These are phyloP conservation scores for Dolichallabes microphthalmus DNA, from an alignment of 2,113 vertebrate species.

Conservation along the genomic window DNA sequence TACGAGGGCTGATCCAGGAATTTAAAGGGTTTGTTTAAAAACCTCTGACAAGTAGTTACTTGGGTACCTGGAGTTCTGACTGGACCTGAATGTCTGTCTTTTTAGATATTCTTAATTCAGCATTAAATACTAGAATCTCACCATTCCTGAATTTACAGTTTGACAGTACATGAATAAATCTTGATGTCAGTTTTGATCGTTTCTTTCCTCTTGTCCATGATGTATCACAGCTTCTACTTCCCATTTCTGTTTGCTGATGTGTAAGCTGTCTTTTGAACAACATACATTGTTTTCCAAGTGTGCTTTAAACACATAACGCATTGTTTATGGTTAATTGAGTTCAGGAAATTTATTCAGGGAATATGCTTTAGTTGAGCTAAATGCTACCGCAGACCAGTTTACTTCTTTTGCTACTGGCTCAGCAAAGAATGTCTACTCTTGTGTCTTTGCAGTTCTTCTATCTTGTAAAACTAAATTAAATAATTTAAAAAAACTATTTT, in stretches of 20 bases:
- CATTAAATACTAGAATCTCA: background rate
- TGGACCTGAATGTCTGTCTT: background rate
- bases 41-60: background rate
- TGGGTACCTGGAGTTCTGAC: background rate
- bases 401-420: slow-evolving; percentile 25
- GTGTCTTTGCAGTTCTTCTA: slow-evolving; percentile 43
- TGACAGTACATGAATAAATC: background rate
- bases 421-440: background rate
- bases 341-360: slow-evolving; percentile 39
- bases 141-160: background rate
- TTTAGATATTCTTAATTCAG: background rate
- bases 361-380: background rate
- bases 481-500: background rate
- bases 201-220: background rate
- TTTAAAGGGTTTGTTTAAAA: background rate
- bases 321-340: slow-evolving; percentile 26
- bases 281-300: background rate
- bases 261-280: background rate
- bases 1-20: background rate
- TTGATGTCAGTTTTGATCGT: slow-evolving; percentile 4
- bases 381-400: slow-evolving; percentile 21
- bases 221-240: background rate
- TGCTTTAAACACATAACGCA: background rate
- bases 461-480: slow-evolving; percentile 55
- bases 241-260: background rate